These are phyloP conservation scores for Fistularia tabacaria DNA, from an alignment of 2,797 vertebrate species.

Conservation along the genomic window DNA sequence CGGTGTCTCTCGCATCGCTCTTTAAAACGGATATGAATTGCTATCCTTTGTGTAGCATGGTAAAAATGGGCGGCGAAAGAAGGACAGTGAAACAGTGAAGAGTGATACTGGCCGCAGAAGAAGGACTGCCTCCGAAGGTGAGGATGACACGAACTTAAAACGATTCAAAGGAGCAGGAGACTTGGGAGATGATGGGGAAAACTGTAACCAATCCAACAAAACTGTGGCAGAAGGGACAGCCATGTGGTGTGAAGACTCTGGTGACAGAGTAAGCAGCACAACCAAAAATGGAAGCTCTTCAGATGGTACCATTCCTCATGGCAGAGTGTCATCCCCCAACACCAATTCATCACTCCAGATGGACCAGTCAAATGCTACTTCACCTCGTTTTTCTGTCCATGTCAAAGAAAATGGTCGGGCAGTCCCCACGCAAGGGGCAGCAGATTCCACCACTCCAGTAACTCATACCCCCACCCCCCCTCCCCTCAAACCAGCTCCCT, in stretches of 20 bases:
- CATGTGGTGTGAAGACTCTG: slow-evolving; percentile 77
- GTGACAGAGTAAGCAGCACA: slow-evolving; percentile 67
- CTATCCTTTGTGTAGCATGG: slow-evolving; percentile 36
- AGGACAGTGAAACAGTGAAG: slow-evolving; percentile 73
- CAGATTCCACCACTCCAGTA: slow-evolving; percentile 67
- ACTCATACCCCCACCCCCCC: slow-evolving; percentile 73
- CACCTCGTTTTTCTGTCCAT: slow-evolving; percentile 67
- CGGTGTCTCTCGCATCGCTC: not conserved
- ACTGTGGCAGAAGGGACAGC: slow-evolving; percentile 76
- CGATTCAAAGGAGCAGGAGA: slow-evolving; percentile 88
- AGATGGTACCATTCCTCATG: slow-evolving; percentile 54
- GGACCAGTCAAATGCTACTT: slow-evolving; percentile 77
- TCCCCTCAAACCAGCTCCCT: slow-evolving; percentile 81
- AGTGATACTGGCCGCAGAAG: slow-evolving; percentile 84
- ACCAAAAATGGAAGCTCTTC: slow-evolving; percentile 65
- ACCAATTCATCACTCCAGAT: slow-evolving; percentile 67
- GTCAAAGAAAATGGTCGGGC: slow-evolving; percentile 94
- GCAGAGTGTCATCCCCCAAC: slow-evolving; percentile 52
- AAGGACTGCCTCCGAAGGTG: slow-evolving; percentile 85
- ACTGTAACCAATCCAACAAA: slow-evolving; percentile 78
- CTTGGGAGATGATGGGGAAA: slow-evolving; percentile 65
- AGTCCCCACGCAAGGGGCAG: slow-evolving; percentile 81
- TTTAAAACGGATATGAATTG: too few relatives aligned
- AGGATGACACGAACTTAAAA: slow-evolving; percentile 89
- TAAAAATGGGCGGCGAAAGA: slow-evolving; percentile 65